Percentiles rank a stretch among this genome's conserved stretches.
Evolutionary conservation across 2,888 invertebrate genomes (phyloP).

Genomic region (Actias luna): DNA sequence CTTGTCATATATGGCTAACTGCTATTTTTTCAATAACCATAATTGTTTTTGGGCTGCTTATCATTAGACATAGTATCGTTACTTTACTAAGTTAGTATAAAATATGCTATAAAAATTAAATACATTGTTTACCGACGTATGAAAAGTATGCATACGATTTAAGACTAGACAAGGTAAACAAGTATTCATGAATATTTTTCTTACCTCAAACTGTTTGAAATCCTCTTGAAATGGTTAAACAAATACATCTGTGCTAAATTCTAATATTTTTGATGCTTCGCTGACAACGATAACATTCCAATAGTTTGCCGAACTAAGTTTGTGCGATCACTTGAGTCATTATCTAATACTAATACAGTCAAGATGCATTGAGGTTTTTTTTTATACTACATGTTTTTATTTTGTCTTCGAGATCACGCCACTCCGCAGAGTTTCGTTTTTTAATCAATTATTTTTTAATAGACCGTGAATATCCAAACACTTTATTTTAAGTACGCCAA

Average conservation of each 20-base stretch:
- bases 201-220: conserved; percentile 44
- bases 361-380: conserved; percentile 1
- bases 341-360: conserved; percentile 31
- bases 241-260: conserved; percentile 36
- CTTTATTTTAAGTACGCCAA: too few species aligned
- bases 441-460: not conserved
- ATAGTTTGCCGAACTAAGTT: conserved; percentile 30
- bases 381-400: not conserved
- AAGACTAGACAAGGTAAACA: conserved; percentile 12
- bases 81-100: too few species aligned
- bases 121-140: not conserved
- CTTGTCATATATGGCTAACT: too few species aligned
- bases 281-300: conserved; percentile 28
- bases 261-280: conserved; percentile 26
- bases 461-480: too few species aligned
- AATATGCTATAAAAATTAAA: too few species aligned
- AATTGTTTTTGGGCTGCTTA: too few species aligned
- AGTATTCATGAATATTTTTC: conserved; percentile 36
- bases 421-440: not conserved
- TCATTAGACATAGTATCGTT: too few species aligned
- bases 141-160: conserved; percentile 11
- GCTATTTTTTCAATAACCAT: too few species aligned
- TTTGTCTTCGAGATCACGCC: not conserved
- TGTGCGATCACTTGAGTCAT: conserved; percentile 32
- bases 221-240: conserved; percentile 39